These are phyloP conservation scores for Sericinus montela DNA, from an alignment of 2,888 invertebrate species.

Conservation along the genomic window DNA sequence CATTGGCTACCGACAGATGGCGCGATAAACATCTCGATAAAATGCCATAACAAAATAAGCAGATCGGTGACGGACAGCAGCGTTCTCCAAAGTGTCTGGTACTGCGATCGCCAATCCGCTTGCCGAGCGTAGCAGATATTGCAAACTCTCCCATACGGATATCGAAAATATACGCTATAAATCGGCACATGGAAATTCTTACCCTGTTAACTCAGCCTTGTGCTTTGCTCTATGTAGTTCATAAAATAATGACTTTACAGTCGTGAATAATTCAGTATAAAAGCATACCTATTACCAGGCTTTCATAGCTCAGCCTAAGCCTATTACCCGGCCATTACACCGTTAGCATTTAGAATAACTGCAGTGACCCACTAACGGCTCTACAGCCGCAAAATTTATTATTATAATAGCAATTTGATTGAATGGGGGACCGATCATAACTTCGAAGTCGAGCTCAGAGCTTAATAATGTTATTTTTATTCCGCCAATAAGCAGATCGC, in stretches of 20 bases:
- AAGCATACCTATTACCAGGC: neutral
- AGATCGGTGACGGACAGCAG: no score
- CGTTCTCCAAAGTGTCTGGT: no score
- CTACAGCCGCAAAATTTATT: slow-evolving; percentile 22
- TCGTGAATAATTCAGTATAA: neutral
- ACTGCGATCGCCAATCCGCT: no score
- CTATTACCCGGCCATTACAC: slow-evolving; percentile 12
- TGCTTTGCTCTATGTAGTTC: no score
- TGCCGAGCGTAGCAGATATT: no score
- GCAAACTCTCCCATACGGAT: no score
- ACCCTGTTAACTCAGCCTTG: no score
- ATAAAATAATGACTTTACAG: neutral
- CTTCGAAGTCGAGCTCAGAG: slow-evolving; percentile 21
- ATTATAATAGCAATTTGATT: slow-evolving; percentile 22
- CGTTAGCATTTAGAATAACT: slow-evolving; percentile 8
- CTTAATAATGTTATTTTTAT: slow-evolving; percentile 31
- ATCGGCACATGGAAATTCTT: no score
- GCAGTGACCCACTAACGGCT: slow-evolving; percentile 16
- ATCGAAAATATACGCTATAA: no score
- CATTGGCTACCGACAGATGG: no score
- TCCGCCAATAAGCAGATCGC: slow-evolving; percentile 31
- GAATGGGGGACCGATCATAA: slow-evolving; percentile 25
- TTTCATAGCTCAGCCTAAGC: slow-evolving; percentile 4
- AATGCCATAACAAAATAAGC: no score
- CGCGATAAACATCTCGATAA: no score